Percentiles rank a stretch among this genome's conserved stretches.
phyloP scores from a whole-genome alignment of 2,797 vertebrate species.

The Alca torda region DNA sequence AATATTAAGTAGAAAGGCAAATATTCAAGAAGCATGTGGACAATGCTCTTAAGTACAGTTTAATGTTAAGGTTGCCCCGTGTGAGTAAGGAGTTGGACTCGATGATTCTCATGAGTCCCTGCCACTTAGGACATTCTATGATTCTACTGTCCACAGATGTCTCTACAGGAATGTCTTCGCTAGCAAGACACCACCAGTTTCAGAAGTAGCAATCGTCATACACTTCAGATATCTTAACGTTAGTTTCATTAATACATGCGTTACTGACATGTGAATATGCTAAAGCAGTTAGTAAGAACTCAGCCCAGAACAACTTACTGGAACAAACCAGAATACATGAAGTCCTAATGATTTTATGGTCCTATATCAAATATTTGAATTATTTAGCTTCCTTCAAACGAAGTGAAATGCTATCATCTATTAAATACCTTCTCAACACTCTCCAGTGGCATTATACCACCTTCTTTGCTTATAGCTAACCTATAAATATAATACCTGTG shows the following conservation, averaged over 20 bases:
- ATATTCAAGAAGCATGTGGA: background rate
- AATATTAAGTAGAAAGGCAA: conserved; percentile 2
- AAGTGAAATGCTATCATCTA: background rate
- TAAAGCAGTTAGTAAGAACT: background rate
- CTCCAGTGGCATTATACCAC: background rate
- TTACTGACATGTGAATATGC: background rate
- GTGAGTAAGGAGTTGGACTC: background rate
- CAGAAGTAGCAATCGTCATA: background rate
- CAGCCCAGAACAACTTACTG: background rate
- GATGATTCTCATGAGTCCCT: accelerated
- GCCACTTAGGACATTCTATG: background rate
- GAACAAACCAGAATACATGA: background rate
- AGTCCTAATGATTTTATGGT: background rate
- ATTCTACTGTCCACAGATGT: background rate
- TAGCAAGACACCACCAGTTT: background rate
- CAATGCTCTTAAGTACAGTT: background rate
- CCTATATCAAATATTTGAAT: background rate
- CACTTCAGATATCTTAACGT: background rate
- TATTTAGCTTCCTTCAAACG: background rate
- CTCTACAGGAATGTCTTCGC: background rate
- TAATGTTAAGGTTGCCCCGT: background rate
- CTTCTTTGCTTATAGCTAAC: background rate
- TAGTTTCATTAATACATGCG: background rate
- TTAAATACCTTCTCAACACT: background rate
- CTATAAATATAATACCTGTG: background rate